phyloP scores from a whole-genome alignment of 2,113 vertebrate genomes.

The Sphyrna mokarran region DNA sequence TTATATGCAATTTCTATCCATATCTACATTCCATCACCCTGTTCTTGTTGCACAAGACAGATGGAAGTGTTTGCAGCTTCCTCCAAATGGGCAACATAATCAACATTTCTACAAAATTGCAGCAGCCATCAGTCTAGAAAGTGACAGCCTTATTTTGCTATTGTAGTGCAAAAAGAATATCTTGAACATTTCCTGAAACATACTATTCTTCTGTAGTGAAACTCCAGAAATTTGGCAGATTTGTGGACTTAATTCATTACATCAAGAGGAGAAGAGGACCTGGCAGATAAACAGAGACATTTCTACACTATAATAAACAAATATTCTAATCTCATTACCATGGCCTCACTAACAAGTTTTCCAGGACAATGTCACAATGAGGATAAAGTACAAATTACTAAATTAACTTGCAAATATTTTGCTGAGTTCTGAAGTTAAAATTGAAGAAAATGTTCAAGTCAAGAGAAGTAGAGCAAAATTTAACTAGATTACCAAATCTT shows the following conservation, averaged over 20 bases:
- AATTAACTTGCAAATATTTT: neutral
- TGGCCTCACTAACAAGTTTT: neutral
- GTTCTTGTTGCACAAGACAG: neutral
- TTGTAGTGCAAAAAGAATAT: neutral
- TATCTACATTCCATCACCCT: neutral
- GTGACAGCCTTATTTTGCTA: neutral
- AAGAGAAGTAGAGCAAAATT: neutral
- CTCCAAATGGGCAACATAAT: conserved; percentile 21
- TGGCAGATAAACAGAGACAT: neutral
- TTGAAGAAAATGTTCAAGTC: neutral
- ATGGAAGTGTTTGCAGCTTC: neutral
- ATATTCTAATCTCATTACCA: neutral
- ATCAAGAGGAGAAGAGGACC: neutral
- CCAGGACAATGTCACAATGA: neutral
- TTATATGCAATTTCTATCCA: neutral
- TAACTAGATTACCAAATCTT: neutral
- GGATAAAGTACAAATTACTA: neutral
- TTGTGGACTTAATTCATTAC: neutral
- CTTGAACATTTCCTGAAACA: neutral
- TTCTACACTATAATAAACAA: neutral
- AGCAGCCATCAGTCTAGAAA: neutral
- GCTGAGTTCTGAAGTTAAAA: neutral
- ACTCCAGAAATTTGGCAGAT: neutral
- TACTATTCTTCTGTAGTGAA: neutral
- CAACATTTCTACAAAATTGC: conserved; percentile 4